phyloP scores from a whole-genome alignment of 2,113 vertebrate species.

The Amblyornis subalaris region DNA sequence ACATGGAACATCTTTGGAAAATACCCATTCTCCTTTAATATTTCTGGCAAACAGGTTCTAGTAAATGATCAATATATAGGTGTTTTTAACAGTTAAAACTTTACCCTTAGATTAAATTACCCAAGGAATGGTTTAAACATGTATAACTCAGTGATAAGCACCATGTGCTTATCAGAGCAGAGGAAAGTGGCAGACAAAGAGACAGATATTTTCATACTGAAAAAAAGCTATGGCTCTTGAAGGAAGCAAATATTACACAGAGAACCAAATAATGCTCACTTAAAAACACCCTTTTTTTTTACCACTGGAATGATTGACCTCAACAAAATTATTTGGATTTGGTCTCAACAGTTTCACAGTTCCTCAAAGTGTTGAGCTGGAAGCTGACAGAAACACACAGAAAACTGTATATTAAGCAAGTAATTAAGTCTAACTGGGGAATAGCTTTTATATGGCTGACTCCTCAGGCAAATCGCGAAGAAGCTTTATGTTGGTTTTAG shows the following conservation, averaged over 20 bases:
- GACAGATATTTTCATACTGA: background rate
- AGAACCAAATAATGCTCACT: background rate
- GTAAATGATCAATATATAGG: background rate
- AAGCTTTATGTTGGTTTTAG: background rate
- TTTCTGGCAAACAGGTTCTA: background rate
- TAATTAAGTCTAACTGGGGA: background rate
- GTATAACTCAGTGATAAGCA: background rate
- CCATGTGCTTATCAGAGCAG: background rate
- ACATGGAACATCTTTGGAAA: background rate
- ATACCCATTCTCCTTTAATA: background rate
- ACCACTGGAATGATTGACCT: background rate
- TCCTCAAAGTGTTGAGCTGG: background rate
- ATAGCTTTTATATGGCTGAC: background rate
- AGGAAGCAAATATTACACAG: background rate
- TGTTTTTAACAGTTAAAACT: background rate
- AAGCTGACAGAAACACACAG: background rate
- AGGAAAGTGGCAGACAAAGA: background rate
- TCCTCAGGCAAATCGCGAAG: background rate
- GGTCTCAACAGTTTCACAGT: background rate
- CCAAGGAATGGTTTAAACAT: background rate
- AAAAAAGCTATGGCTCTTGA: background rate
- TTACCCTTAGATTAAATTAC: background rate
- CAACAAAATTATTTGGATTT: background rate
- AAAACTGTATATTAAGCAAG: background rate
- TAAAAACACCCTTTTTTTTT: rapidly evolving